Evolutionary conservation across 1,140 invertebrate species (phyloP), one percentile per base, ranked within the genome.

Genomic region (Ips typographus): DNA sequence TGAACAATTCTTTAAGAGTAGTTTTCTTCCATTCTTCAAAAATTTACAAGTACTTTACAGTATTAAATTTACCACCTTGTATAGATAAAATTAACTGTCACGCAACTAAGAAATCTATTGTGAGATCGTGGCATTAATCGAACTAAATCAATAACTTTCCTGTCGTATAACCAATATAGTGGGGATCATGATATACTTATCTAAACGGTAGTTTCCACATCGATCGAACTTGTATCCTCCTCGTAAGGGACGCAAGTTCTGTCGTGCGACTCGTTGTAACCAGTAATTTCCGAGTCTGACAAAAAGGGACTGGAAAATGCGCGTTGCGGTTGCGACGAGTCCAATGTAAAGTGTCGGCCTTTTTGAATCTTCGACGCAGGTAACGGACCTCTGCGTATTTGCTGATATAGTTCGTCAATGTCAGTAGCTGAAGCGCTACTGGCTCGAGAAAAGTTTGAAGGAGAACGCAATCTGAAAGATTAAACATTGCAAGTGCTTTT

Each of bases 331-430:
- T 56, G 62, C 4, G 57, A 37, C 6, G 37, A 5, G 2, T 49
- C 6, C 2, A 40, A 2, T 4, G 59, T n/a, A 37, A 65, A 65
- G 52, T 58, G 67, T 38, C 22, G 62, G 8, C 58, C 65, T 37
- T 68, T 51, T 4, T 39, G 56, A 3, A 57, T 61, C 37, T 57
- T 62, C 22, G 42, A 65, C 22, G 22, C 22, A 2, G 65, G 40
- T 4, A 69, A 69, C 3, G 75, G 76, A 36, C 76, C 78, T 36
- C 77, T 65, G n/a, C 77, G 83, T 59, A 86, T 85, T 73, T 84
- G 84, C 42, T 85, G 85, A 71, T 86, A 86, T 37, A 86, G 76
- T 72, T 86, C 84, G 69, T 86, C 85, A 39, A 86, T 76, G 57
- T 86, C 85, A 73, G 83, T 85, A 3, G 81, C 78, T 41, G 84